phyloP scores from a whole-genome alignment of 2,888 invertebrate species.

The Aplocera efformata region DNA sequence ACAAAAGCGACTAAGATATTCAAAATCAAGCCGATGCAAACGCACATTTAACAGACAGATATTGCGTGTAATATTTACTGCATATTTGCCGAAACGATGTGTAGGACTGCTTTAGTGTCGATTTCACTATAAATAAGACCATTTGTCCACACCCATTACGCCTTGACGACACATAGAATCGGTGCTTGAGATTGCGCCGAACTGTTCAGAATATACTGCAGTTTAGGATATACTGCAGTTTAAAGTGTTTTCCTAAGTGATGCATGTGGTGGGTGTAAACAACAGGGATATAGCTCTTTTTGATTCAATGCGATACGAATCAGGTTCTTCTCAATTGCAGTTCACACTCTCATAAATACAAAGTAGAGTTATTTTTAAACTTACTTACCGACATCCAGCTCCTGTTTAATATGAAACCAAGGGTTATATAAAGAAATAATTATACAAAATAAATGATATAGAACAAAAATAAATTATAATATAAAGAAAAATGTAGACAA shows the following conservation, averaged over 20 bases:
- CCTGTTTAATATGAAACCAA: too few relatives aligned
- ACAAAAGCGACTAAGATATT: constrained; percentile 12
- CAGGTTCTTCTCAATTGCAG: too few relatives aligned
- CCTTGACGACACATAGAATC: constrained; percentile 61
- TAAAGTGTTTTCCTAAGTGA: constrained; percentile 36
- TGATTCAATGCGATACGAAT: constrained; percentile 1
- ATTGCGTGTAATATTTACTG: constrained; percentile 49
- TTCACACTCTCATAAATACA: too few relatives aligned
- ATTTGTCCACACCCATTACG: constrained; percentile 64
- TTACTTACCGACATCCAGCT: too few relatives aligned
- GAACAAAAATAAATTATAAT: too few relatives aligned
- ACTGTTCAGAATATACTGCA: constrained; percentile 41
- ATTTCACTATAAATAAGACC: constrained; percentile 72
- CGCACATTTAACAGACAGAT: constrained; percentile 22
- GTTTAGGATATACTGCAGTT: constrained; percentile 44
- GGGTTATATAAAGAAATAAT: too few relatives aligned
- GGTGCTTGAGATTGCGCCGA: constrained; percentile 59
- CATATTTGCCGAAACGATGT: constrained; percentile 59
- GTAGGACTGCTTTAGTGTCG: constrained; percentile 66
- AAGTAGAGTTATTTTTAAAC: too few relatives aligned
- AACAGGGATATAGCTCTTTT: constrained; percentile 22
- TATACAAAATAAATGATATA: too few relatives aligned
- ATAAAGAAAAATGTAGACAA: too few relatives aligned
- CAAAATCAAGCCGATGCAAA: constrained; percentile 16
- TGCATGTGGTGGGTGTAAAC: constrained; percentile 37